Evolutionary conservation across 2,113 vertebrate genomes (phyloP).

Genomic region (Psilopogon haemacephalus): DNA sequence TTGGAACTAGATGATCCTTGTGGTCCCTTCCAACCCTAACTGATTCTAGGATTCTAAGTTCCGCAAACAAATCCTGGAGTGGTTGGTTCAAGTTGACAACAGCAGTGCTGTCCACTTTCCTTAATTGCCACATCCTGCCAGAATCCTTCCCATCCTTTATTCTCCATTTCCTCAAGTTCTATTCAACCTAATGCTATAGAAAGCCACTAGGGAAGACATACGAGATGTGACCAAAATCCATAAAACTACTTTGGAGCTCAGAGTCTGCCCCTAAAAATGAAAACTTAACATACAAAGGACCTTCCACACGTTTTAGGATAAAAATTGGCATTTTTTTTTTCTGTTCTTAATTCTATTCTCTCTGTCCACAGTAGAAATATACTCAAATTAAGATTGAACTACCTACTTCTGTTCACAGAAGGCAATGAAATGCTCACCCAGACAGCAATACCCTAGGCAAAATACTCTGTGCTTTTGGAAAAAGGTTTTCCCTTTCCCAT

Average conservation of each 20-base stretch:
- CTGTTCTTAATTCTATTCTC: neutral
- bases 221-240: neutral
- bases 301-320: neutral
- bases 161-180: neutral
- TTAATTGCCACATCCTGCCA: neutral
- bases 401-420: neutral
- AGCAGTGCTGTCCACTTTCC: neutral
- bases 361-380: neutral
- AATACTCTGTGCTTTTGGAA: neutral
- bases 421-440: neutral
- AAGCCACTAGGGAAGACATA: neutral
- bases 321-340: neutral
- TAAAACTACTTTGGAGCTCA: neutral
- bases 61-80: neutral
- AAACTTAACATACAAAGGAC: neutral
- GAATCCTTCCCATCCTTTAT: neutral
- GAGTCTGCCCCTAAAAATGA: neutral
- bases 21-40: too few species aligned
- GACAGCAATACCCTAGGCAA: neutral
- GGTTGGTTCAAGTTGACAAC: neutral
- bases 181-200: neutral
- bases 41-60: too few species aligned
- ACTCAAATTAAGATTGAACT: neutral
- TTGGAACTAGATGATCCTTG: too few species aligned
- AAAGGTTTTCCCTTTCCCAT: neutral